Evolutionary conservation across 2,113 vertebrate genomes (phyloP).

Genomic region (Chloropsis hardwickii): DNA sequence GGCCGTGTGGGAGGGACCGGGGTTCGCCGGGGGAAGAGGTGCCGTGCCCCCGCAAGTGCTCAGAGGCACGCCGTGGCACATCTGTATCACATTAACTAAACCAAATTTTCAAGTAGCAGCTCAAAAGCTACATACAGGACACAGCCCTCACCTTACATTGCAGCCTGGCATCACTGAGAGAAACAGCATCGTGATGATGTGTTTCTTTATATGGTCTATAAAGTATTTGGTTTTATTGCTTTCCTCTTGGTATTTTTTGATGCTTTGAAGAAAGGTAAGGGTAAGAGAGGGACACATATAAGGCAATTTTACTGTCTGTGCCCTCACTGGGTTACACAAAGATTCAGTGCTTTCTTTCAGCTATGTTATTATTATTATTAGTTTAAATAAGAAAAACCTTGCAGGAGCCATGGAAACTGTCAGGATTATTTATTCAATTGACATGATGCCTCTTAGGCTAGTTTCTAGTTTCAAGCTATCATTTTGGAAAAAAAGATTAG

Average conservation of each 20-base stretch:
- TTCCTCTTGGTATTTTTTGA: neutral
- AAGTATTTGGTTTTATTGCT: neutral
- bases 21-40: no score
- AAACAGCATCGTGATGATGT: neutral
- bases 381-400: slow-evolving; percentile 7
- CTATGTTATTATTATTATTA: neutral
- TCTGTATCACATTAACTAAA: neutral
- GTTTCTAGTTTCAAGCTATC: neutral
- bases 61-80: neutral
- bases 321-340: neutral
- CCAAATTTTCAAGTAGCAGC: neutral
- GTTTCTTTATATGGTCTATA: neutral
- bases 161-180: neutral
- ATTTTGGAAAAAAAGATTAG: slow-evolving; percentile 1
- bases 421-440: slow-evolving; percentile 27
- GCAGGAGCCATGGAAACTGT: neutral
- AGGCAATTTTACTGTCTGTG: neutral
- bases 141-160: neutral
- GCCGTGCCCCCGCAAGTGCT: no score
- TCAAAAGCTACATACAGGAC: neutral
- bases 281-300: neutral
- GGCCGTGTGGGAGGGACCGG: no score
- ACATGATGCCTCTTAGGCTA: neutral
- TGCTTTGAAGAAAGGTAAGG: neutral
- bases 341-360: neutral